Conservation (phyloP, 2,888 invertebrate species). For the Hypercompe scribonia region DNA sequence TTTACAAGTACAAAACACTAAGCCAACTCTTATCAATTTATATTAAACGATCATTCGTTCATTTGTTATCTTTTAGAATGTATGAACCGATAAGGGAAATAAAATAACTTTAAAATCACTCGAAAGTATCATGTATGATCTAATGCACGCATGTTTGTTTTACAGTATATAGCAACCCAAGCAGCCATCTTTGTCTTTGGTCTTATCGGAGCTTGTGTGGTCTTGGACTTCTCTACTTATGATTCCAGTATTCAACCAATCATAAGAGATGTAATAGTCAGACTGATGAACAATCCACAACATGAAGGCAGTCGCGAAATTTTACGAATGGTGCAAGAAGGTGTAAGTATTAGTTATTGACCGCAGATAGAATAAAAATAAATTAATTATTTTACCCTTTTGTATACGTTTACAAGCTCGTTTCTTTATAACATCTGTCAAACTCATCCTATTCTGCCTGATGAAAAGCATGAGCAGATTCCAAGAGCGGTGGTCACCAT, state of each 20-base stretch:
- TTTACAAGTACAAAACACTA: neutral
- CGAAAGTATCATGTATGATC: neutral
- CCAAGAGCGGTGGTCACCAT: too few relatives aligned
- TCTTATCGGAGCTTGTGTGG: constrained; percentile 90
- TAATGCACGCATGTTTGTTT: constrained; percentile 4
- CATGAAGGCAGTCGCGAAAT: constrained; percentile 89
- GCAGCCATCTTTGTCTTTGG: constrained; percentile 90
- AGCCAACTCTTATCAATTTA: neutral
- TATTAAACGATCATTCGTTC: neutral
- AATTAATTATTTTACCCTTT: neutral
- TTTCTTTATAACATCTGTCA: too few relatives aligned
- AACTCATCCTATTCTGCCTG: too few relatives aligned
- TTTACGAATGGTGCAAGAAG: constrained; percentile 93
- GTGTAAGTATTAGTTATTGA: constrained; percentile 85
- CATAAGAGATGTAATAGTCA: constrained; percentile 89
- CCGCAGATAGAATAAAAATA: neutral
- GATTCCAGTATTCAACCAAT: constrained; percentile 93
- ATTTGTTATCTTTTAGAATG: neutral
- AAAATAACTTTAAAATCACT: neutral
- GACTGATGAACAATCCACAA: constrained; percentile 92
- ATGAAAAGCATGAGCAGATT: too few relatives aligned
- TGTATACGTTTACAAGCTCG: neutral
- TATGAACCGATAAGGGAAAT: neutral
- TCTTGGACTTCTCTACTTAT: constrained; percentile 93
- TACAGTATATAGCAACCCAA: constrained; percentile 91